Evolutionary conservation across 2,113 vertebrate species (phyloP), one percentile per base, ranked within the genome.

Genomic region (Beaufortia kweichowensis): DNA sequence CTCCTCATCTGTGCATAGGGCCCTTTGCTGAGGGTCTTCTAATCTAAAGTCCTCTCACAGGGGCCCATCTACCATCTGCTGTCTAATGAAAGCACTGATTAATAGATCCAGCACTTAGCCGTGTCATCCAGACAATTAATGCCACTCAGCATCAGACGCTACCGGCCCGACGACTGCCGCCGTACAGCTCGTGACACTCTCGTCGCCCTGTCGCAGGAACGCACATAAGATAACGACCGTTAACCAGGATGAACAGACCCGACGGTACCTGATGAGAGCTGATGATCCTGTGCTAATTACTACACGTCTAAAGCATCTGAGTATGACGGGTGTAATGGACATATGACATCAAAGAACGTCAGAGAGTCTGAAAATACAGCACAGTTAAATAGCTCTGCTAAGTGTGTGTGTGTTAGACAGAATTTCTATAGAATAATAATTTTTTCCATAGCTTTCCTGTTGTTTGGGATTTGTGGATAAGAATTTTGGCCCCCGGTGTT

Each of bases 51-150:
- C 70, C 48, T 71, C 63, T 83, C 53, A 28, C 23, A n/a, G 39
- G 43, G 73, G 61, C 29, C 62, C 55, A 56, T 76, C 31, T 50
- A 56, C 83, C 81, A 82, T 79, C 81, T 85, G 83, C 39, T 76
- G 72, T 64, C 14, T 67, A 79, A 81, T 81, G 63, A 79, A 63
- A 76, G 15, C 33, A 1, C 72, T 39, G 61, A 79, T 74, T 82
- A 79, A 46, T 73, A 78, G 56, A 75, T 76, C 60, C 41, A 72
- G 53, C 19, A 19, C 77, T 81, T 53, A 53, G 48, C 50, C 1
- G 43, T 75, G 80, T 68, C 66, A 75, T 71, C 55, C 72, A 71
- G 41, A 76, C 56, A 66, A 75, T 80, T 80, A 71, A 76, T 46
- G 19, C 29, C 33, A 41, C 14, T 56, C 56, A 11, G 29, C n/a